These are phyloP conservation scores for Pseudomyrmex flavicornis DNA, from an alignment of 1,140 invertebrate genomes.

Conservation along the genomic window DNA sequence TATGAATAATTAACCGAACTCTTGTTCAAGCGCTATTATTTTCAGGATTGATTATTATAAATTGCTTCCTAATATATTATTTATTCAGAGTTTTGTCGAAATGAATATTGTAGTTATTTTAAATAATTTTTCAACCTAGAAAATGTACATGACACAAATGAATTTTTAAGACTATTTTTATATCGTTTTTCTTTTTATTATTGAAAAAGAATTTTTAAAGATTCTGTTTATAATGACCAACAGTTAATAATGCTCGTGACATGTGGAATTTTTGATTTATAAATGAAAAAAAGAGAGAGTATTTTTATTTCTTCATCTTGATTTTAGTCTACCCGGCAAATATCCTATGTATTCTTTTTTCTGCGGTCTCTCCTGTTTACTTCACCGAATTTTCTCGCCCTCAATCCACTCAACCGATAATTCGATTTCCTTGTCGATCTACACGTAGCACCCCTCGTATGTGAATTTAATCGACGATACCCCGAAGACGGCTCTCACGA, in stretches of 20 bases:
- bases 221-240: neutral
- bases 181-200: too few species aligned
- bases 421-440: neutral
- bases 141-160: too few species aligned
- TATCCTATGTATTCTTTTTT: neutral
- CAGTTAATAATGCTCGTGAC: neutral
- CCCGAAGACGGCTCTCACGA: neutral
- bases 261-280: constrained; percentile 4
- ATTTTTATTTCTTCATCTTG: neutral
- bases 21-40: too few species aligned
- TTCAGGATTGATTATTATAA: too few species aligned
- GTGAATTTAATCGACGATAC: constrained; percentile 59
- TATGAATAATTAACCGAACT: neutral
- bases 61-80: neutral
- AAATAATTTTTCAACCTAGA: too few species aligned
- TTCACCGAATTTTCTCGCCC: neutral
- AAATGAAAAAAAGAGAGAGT: neutral
- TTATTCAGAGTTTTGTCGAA: too few species aligned
- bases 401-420: neutral
- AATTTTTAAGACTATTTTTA: too few species aligned
- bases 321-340: neutral
- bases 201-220: neutral
- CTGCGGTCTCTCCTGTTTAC: neutral
- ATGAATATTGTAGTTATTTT: too few species aligned
- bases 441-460: constrained; percentile 5